Evolutionary conservation across 92 coral and sea anemone genomes (phyloP), one percentile per base, ranked within the genome.

Genomic region (Metridium senile): DNA sequence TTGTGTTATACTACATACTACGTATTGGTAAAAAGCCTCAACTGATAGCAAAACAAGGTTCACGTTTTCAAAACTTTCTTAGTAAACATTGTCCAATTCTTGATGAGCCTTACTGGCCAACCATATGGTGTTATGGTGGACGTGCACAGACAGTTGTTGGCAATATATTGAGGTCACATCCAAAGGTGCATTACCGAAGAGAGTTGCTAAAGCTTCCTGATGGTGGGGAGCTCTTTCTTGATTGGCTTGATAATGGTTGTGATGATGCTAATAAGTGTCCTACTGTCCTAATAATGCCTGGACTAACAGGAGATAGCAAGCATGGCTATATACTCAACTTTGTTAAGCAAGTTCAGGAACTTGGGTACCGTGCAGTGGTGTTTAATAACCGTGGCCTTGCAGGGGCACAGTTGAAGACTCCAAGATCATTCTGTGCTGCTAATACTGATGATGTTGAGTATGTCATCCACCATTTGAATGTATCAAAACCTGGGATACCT

Each of bases 61-160:
- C 97, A 29, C 21, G 52, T n/a, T 26, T 84, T 46, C 81, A 58
- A 8, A 25, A 21, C 56, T 84, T 84, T 13, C 78, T 90, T 30
- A 22, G 68, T 49, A 77, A 70, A 51, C 70, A 76, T 73, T 91
- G 93, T 57, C 88, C 92, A 27, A 81, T 84, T 19, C 72, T 81
- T 34, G 30, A 76, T 63, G 81, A 91, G 74, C 65, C 81, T 0
- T 93, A 90, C 71, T 89, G 93, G 91, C 93, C 98, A 0, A 93
- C 98, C 19, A 72, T 86, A 20, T 93, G 98, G 98, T 88, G 97
- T 49, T 91, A 72, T 84, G 98, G 92, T 35, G 98, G 93, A 1
- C 86, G 93, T 33, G 73, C 87, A 26, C 97, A 93, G 77, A 91
- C 98, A 26, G 66, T 91, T 35, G 68, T 86, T 33, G 97, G 83